These are phyloP conservation scores for Tipula lateralis DNA, from an alignment of 2,888 invertebrate species.

Conservation along the genomic window DNA sequence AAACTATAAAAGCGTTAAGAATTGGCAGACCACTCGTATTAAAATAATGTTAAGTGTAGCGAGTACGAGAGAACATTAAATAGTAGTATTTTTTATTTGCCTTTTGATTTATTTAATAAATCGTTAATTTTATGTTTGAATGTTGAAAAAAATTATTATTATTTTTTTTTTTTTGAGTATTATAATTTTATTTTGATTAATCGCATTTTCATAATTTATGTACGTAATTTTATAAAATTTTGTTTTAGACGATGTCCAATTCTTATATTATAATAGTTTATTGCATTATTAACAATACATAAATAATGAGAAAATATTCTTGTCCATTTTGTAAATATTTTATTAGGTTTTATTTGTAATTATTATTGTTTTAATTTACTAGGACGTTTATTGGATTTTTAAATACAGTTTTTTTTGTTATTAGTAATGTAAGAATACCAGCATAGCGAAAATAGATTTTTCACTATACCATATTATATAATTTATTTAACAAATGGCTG, in stretches of 20 bases:
- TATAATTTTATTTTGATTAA: background rate
- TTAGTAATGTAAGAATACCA: background rate
- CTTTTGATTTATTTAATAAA: background rate
- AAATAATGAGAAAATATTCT: background rate
- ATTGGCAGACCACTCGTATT: background rate
- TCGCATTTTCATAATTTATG: background rate
- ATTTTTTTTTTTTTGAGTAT: too few species aligned
- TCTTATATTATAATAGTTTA: background rate
- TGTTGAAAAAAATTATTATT: background rate
- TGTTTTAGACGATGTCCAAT: background rate
- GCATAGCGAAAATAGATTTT: constrained; percentile 2
- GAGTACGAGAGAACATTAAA: background rate
- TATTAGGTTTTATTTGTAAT: background rate
- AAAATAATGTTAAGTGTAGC: background rate
- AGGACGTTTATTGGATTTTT: background rate
- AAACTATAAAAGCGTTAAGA: background rate
- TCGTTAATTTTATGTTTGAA: background rate
- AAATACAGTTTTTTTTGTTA: background rate
- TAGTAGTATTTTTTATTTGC: background rate
- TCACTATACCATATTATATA: background rate
- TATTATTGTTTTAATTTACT: background rate
- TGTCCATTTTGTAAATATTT: constrained; percentile 1
- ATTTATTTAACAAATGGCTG: constrained; percentile 11
- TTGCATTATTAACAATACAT: background rate
- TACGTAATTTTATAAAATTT: background rate